Evolutionary conservation across 2,888 invertebrate species (phyloP), one percentile per base, ranked within the genome.

Genomic region (Brassicogethes aeneus): DNA sequence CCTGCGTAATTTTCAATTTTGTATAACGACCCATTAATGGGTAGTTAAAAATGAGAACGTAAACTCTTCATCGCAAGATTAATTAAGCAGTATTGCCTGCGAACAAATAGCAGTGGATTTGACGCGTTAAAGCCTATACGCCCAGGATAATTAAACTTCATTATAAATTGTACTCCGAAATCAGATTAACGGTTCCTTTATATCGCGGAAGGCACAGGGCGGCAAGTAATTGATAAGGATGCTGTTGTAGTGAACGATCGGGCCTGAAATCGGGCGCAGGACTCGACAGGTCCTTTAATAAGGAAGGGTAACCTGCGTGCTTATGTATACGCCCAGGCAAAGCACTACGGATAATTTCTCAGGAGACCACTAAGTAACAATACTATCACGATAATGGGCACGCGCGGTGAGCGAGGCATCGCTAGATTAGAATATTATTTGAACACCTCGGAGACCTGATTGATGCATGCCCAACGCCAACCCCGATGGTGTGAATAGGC

Each of bases 281-380:
- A 23, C 23, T 37, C 41, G 41, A 34, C 33, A 29, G 34, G 41
- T 32, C 41, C 41, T 41, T 37, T 41, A 38, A 41, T 41, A 38
- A 38, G 37, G 37, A 17, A 34, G 35, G 36, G n/a, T 29, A 13
- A n/a, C 15, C 37, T 29, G 37, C 29, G 10, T 15, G 15, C 12
- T 15, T 37, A 29, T 35, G 40, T 30, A 35, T 30, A 36, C 33
- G 36, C 36, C 36, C 36, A 15, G 36, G 33, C 23, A 34, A 30
- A 16, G 40, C 43, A 46, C 44, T 46, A 44, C 36, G 23, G 38
- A 35, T 47, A 47, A 47, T 47, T 47, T 47, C 47, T 47, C 47
- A 37, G 41, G 47, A 47, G 47, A 47, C 47, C 44, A 42, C 44
- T 47, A 47, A 47, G 47, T 45, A 47, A 47, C 47, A 45, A 47